Percentiles rank a stretch among this genome's conserved stretches.
phyloP scores from a whole-genome alignment of 2,797 vertebrate genomes.

The Ispidina lecontei region DNA sequence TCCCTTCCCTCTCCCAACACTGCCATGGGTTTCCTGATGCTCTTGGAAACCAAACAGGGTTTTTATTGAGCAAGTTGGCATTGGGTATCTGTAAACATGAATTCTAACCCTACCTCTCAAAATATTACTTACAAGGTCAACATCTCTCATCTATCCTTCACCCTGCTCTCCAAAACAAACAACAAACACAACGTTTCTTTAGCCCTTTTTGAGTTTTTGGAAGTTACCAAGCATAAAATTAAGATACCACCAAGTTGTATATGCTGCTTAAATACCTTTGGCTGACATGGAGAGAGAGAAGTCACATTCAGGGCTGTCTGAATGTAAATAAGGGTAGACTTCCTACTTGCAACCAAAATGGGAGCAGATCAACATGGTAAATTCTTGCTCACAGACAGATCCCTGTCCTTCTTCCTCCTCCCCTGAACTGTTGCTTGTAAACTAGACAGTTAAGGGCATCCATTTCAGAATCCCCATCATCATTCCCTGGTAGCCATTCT shows the following conservation, averaged over 20 bases:
- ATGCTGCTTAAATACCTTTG: background rate
- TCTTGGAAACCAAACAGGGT: conserved; percentile 16
- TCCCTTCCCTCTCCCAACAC: background rate
- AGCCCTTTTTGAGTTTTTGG: background rate
- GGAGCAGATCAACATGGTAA: background rate
- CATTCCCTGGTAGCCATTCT: background rate
- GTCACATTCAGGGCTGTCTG: background rate
- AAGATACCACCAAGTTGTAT: background rate
- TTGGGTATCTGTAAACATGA: background rate
- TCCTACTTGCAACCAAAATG: background rate
- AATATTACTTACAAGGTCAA: background rate
- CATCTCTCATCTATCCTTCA: background rate
- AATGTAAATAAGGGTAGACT: background rate
- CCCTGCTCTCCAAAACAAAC: background rate
- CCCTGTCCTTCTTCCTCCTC: background rate
- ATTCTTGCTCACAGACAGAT: background rate
- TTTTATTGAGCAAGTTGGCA: conserved; percentile 14
- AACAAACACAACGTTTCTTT: background rate
- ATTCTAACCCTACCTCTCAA: background rate
- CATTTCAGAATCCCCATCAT: background rate
- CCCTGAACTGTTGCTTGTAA: background rate
- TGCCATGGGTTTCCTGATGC: conserved; percentile 16
- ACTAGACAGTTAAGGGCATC: background rate
- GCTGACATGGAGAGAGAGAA: background rate
- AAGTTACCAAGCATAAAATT: background rate